Conservation (phyloP, 2,888 invertebrate genomes). For the Netelia fuscicornis region DNA sequence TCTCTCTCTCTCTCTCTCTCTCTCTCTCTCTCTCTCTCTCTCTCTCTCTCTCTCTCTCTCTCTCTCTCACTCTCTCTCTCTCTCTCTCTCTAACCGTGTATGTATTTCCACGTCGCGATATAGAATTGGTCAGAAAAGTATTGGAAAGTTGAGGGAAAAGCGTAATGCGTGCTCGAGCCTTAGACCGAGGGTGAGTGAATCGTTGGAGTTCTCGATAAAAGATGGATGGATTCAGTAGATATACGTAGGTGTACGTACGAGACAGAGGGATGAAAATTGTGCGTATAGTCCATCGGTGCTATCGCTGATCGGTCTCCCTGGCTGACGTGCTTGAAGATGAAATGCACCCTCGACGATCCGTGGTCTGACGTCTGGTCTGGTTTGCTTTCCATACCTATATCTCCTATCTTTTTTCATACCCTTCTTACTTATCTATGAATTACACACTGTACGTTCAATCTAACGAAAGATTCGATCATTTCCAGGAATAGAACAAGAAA, state of each 20-base stretch:
- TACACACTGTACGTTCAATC: neutral
- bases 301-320: constrained; percentile 82
- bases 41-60: neutral
- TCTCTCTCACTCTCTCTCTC: no score
- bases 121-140: constrained; percentile 61
- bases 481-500: neutral
- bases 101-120: neutral
- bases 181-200: constrained; percentile 46
- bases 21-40: neutral
- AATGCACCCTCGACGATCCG: constrained; percentile 83
- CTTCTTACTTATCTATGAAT: constrained; percentile 2
- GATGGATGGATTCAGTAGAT: constrained; percentile 81
- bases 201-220: constrained; percentile 79
- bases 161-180: constrained; percentile 57
- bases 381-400: neutral
- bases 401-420: neutral
- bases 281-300: constrained; percentile 36
- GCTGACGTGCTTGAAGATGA: constrained; percentile 84
- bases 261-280: constrained; percentile 47
- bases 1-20: neutral
- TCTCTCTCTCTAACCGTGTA: neutral
- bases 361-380: constrained; percentile 24
- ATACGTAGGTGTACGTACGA: neutral
- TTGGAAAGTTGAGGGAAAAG: constrained; percentile 61
- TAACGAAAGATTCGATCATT: constrained; percentile 28